phyloP scores from a whole-genome alignment of 1,140 invertebrate species.

The Branchinecta lynchi region DNA sequence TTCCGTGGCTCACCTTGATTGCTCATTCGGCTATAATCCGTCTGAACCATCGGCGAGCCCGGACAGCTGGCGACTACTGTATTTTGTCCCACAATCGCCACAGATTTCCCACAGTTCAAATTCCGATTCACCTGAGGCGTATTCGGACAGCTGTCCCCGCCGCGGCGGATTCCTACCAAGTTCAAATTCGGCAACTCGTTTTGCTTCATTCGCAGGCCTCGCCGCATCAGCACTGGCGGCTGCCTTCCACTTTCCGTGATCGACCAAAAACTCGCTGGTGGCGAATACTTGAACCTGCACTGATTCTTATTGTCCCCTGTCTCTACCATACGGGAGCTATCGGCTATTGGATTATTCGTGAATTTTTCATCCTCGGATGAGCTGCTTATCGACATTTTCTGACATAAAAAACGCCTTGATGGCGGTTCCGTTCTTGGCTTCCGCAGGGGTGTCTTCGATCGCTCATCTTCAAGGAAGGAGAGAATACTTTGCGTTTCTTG shows the following conservation, averaged over 20 bases:
- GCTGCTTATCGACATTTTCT: conserved; percentile 7
- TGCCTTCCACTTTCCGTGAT: neutral
- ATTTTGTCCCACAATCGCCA: neutral
- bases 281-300: neutral
- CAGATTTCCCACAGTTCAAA: neutral
- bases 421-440: neutral
- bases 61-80: neutral
- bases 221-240: neutral
- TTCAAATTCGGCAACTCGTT: neutral
- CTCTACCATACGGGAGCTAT: neutral
- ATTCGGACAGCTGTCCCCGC: neutral
- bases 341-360: neutral
- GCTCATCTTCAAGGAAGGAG: neutral
- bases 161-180: neutral
- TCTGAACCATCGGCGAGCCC: neutral
- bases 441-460: neutral
- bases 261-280: neutral
- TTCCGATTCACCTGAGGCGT: neutral
- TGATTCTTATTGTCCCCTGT: neutral
- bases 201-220: neutral
- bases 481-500: conserved; percentile 7
- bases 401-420: neutral
- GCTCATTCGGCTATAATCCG: neutral
- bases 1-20: neutral
- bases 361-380: neutral